Evolutionary conservation across 2,888 invertebrate species (phyloP), one percentile per base, ranked within the genome.

Genomic region (Drosophila meridionalis): DNA sequence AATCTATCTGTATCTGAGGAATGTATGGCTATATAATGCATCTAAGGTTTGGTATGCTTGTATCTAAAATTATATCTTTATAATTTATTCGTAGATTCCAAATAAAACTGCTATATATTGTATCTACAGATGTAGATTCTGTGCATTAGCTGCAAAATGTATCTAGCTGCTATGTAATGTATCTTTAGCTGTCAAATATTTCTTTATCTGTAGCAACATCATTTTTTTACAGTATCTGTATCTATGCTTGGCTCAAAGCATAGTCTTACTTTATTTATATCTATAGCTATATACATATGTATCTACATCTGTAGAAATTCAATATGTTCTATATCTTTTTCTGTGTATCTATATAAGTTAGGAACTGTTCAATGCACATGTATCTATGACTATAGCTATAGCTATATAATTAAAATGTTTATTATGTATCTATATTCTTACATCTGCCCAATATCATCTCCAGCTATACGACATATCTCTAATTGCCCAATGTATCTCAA

Each of bases 401-500:
- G 2, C 4, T 34, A 34, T 34, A 3, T 0, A 40, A 40, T 32
- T 3, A 2, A 38, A 11, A 9, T 36, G 36, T 11, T 36, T 36
- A 9, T 20, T 20, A 11, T 42, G 7, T 14, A 47, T 47, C 28
- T 48, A 28, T 43, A 20, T 20, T 20, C 20, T 20, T 20, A 20
- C 1, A 43, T 20, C 43, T n/a, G 6, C 42, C 0, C 7, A n/a
- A 42, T 43, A 14, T 30, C 47, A 50, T 9, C 32, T 34, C 6
- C 1, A 52, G 2, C 34, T 52, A 1, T 34, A 9, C 20, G 3
- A 34, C 2, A 32, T 34, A 34, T 34, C 52, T 34, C 34, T 34
- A 36, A 42, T 63, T 73, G 59, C 20, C 26, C 26, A 36, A 26
- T 7, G 12, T 53, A 53, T 11, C 34, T 36, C 34, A 12, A 20